Evolutionary conservation across 2,888 invertebrate species (phyloP), one percentile per base, ranked within the genome.

Genomic region (Nebria salina): DNA sequence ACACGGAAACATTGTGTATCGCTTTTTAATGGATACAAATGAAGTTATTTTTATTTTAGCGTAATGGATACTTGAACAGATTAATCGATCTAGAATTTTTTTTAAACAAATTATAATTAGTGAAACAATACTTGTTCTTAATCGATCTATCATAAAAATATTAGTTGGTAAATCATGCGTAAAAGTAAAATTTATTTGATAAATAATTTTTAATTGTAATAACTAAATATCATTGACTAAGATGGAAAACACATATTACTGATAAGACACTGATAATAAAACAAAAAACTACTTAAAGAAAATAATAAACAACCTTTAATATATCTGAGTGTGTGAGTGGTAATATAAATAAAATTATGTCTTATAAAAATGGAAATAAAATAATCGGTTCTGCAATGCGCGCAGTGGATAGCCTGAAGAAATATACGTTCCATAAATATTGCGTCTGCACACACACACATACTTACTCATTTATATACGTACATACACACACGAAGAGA

Each of bases 271-370:
- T 34, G 34, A 54, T 54, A 54, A 54, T 54, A 54, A 54, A 54
- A 54, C 54, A 54, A 54, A 54, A 54, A 54, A 4, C 54, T 54
- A 54, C 54, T 54, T 54, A 54, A 54, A 54, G 7, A 54, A 6
- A 54, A 54, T 13, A 54, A 54, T 54, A 54, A 54, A 54, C 8
- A 54, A 54, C 54, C 11, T 54, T 54, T 54, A 54, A 54, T 4
- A 54, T 13, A 54, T 54, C 54, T 6, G 54, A 54, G 54, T 54
- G 13, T 13, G 54, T 54, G 54, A 54, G 54, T 54, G 54, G 54
- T 54, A 54, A 54, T 54, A 54, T 54, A 54, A 54, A 54, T 54
- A 54, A 54, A 54, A 54, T 54, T 54, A 54, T 54, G 54, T 54
- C 54, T 54, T 54, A 54, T 54, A 54, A 54, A 54, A 54, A 54